phyloP scores from a whole-genome alignment of 2,113 vertebrate species.

The Vulpes ferrilata region DNA sequence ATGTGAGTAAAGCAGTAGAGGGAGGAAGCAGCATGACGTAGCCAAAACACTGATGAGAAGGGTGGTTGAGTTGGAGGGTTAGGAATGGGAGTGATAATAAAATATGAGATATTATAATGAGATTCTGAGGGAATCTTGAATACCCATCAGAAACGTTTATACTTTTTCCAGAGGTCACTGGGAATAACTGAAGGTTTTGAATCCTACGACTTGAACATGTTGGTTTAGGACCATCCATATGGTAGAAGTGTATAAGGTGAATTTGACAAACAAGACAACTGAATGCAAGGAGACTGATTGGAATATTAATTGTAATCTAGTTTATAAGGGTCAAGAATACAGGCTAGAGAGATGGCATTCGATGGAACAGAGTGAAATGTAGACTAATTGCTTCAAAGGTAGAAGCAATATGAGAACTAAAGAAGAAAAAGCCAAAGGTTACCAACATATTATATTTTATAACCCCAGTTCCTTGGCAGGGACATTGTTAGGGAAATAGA shows the following conservation, averaged over 20 bases:
- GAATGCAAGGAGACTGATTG: background rate
- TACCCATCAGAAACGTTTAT: background rate
- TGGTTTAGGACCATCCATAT: background rate
- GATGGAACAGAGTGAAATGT: background rate
- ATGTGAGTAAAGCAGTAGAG: background rate
- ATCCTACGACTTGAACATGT: background rate
- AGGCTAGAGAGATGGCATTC: background rate
- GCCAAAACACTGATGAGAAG: background rate
- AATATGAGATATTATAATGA: background rate
- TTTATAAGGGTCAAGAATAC: background rate
- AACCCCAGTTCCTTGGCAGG: background rate
- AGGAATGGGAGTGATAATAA: background rate
- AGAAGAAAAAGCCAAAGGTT: background rate
- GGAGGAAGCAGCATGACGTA: background rate
- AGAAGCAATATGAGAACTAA: background rate
- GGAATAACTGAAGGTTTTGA: background rate
- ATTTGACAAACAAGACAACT: background rate
- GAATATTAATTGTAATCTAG: background rate
- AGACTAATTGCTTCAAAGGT: background rate
- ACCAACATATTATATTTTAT: background rate
- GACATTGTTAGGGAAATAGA: constrained; percentile 17
- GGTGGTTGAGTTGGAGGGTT: background rate
- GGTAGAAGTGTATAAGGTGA: too few species aligned
- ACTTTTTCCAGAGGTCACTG: background rate
- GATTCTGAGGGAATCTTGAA: background rate